Conservation (phyloP, 2,797 vertebrate genomes). For the Philypnodon macrostomus region DNA sequence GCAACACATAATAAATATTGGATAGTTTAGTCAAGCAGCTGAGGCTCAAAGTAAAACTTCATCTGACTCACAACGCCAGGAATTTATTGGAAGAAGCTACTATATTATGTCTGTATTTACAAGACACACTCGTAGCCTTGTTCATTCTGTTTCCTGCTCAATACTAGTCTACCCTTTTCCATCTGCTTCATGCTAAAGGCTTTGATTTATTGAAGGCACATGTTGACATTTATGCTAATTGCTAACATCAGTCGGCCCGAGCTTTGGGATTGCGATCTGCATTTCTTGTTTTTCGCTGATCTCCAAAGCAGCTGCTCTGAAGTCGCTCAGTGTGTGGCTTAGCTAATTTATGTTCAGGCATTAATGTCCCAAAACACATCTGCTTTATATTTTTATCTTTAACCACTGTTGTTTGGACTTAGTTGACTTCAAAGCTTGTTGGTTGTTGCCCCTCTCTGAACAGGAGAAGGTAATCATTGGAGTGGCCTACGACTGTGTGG, state of each 20-base stretch:
- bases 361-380: constrained; percentile 45
- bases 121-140: constrained; percentile 8
- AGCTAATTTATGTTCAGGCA: constrained; percentile 53
- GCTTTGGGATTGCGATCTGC: constrained; percentile 40
- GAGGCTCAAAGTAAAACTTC: background rate
- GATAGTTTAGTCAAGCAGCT: constrained; percentile 1
- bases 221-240: constrained; percentile 64
- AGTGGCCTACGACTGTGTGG: constrained; percentile 88
- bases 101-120: background rate
- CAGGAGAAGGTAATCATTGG: constrained; percentile 91
- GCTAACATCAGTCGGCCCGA: constrained; percentile 58
- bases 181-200: constrained; percentile 35
- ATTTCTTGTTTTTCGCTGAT: constrained; percentile 47
- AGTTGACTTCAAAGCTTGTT: constrained; percentile 40
- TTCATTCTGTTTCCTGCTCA: constrained; percentile 2
- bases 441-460: constrained; percentile 31
- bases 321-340: constrained; percentile 25
- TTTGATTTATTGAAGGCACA: constrained; percentile 59
- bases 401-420: constrained; percentile 21
- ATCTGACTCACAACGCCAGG: too few relatives aligned
- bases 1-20: constrained; percentile 6
- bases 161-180: constrained; percentile 15
- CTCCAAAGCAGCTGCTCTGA: constrained; percentile 54
- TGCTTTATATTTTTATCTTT: constrained; percentile 29
- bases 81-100: constrained; percentile 2